Conservation (phyloP, 2,888 invertebrate genomes). For the Scaptomyza reducta region DNA sequence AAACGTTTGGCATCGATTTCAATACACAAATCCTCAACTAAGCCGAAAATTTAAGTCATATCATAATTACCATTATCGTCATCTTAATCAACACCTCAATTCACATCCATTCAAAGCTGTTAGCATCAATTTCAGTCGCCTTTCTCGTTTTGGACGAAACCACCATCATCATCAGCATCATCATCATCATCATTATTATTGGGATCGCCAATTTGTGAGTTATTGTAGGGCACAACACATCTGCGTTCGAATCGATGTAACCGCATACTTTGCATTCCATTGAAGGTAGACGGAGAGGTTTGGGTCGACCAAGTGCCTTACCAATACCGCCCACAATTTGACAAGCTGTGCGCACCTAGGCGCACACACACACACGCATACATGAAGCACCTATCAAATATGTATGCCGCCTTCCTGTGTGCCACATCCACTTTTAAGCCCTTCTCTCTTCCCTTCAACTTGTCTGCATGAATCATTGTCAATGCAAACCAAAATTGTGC, state of each 20-base stretch:
- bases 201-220: slow-evolving; percentile 43
- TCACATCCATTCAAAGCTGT: not conserved
- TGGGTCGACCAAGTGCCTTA: slow-evolving; percentile 18
- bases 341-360: slow-evolving; percentile 25
- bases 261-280: slow-evolving; percentile 42
- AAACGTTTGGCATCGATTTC: not conserved
- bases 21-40: not conserved
- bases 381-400: not conserved
- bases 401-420: not conserved
- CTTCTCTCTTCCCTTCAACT: slow-evolving; percentile 6
- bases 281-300: not conserved
- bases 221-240: slow-evolving; percentile 22
- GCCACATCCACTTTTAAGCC: not conserved
- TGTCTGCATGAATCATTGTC: slow-evolving; percentile 70
- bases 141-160: not conserved
- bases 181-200: slow-evolving; percentile 16
- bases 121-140: slow-evolving; percentile 15
- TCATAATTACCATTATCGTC: not conserved
- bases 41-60: no score
- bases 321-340: slow-evolving; percentile 30
- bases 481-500: slow-evolving; percentile 65
- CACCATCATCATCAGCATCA: slow-evolving; percentile 10
- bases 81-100: not conserved
- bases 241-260: slow-evolving; percentile 35
- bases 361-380: slow-evolving; percentile 10